Conservation (phyloP, 2,113 vertebrate genomes). For the Odocoileus hemionus region DNA sequence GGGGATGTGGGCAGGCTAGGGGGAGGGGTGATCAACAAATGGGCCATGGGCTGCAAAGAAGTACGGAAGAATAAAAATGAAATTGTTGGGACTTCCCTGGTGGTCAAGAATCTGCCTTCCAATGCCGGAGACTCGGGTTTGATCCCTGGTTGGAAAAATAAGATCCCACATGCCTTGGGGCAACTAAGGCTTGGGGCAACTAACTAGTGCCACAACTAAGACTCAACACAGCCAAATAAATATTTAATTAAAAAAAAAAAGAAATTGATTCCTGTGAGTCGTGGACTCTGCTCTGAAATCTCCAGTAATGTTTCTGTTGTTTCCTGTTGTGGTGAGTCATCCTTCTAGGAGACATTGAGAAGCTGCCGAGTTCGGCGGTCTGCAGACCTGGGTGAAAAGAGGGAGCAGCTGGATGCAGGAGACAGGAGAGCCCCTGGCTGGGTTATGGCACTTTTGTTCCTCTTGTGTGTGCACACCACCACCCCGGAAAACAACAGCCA, state of each 20-base stretch:
- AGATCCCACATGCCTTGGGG: background rate
- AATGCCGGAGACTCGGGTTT: accelerated
- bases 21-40: too few relatives aligned
- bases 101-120: background rate
- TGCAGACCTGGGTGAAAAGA: background rate
- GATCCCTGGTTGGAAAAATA: background rate
- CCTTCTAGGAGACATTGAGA: background rate
- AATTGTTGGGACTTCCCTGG: background rate
- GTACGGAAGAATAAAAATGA: background rate
- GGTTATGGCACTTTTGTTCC: background rate
- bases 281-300: background rate
- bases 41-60: background rate
- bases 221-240: background rate
- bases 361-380: background rate
- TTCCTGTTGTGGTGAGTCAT: too few relatives aligned
- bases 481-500: background rate
- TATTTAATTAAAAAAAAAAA: background rate
- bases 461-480: background rate
- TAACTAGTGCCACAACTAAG: background rate
- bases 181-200: background rate
- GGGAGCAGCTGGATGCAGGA: accelerated
- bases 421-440: accelerated
- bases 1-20: background rate
- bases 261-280: background rate
- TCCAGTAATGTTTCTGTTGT: background rate